Evolutionary conservation across 64 coral and sea anemone species (phyloP), one percentile per base, ranked within the genome.

Genomic region (Montipora efflorescens): DNA sequence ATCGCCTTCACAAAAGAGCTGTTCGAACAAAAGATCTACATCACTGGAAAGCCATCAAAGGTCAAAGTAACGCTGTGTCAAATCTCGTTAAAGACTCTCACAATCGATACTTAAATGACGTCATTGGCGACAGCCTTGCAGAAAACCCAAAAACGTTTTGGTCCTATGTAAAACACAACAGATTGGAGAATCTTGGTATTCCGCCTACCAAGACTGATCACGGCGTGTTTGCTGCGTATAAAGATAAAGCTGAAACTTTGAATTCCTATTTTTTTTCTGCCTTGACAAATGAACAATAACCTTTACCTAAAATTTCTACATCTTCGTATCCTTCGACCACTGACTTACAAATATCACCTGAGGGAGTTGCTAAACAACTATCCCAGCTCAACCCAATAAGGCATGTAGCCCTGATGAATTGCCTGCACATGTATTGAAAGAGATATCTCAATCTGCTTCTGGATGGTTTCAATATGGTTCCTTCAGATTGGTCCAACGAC

Each of bases 41-140:
- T 14, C 77, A 89, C 45, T 89, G 92, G 85, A 75, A 89, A 55
- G 85, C n/a, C 14, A 89, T 88, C 25, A 81, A 94, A 47, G 21
- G 48, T 23, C 92, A 89, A 75, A 13, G 92, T 5, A 94, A 82
- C 46, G 13, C 1, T 4, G 74, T 28, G 28, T 28, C 28, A 28
- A 28, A 28, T 28, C 28, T 28, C 28, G 28, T 28, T 28, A 28
- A 28, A 28, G 28, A 28, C 28, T 28, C 28, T 28, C 28, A 28
- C 28, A 28, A 28, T 28, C 28, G 28, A 28, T 28, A 28, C 28
- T 28, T 28, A 28, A 28, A 28, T 28, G 28, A 28, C 0, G 28
- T 28, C 59, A 92, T 90, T 67, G 76, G 76, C 0, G 50, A 68
- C 0, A 90, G 75, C 75, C 59, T 78, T 5, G 28, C 28, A 28